Conservation (phyloP, 2,888 invertebrate species). For the Apantesis nais region DNA sequence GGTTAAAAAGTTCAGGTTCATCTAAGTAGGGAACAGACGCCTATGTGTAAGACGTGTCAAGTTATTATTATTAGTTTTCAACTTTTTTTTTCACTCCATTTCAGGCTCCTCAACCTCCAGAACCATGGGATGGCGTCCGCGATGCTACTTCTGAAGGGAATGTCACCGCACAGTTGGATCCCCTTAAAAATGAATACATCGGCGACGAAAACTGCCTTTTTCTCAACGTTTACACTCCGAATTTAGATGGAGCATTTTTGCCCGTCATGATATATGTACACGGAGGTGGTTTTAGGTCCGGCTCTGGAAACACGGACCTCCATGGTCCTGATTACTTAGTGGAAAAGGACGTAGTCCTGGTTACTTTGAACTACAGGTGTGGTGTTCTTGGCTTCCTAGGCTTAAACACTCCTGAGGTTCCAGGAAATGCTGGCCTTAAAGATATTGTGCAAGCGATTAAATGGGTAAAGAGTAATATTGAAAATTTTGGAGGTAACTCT, state of each 20-base stretch:
- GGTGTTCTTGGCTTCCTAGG: constrained; percentile 77
- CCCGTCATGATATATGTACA: constrained; percentile 87
- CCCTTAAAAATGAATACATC: constrained; percentile 67
- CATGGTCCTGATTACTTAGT: constrained; percentile 84
- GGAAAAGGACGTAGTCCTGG: constrained; percentile 85
- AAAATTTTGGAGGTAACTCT: constrained; percentile 75
- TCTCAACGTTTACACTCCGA: constrained; percentile 88
- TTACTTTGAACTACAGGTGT: constrained; percentile 85
- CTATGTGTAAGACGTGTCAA: neutral
- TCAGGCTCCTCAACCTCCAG: constrained; percentile 85
- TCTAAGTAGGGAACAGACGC: neutral
- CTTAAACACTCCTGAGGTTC: constrained; percentile 76
- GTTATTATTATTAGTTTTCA: neutral
- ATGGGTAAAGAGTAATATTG: constrained; percentile 77
- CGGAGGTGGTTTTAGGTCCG: constrained; percentile 82
- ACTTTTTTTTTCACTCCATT: constrained; percentile 39
- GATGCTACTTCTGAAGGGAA: constrained; percentile 87
- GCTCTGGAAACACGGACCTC: constrained; percentile 79
- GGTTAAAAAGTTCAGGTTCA: too few relatives aligned
- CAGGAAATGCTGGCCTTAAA: constrained; percentile 78
- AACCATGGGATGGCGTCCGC: constrained; percentile 85
- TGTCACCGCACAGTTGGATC: constrained; percentile 85
- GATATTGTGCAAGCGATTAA: constrained; percentile 72
- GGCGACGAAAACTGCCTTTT: constrained; percentile 89
- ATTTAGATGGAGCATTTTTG: constrained; percentile 76